These are phyloP conservation scores for Dinocampus coccinellae DNA, from an alignment of 2,888 invertebrate species.

Conservation along the genomic window DNA sequence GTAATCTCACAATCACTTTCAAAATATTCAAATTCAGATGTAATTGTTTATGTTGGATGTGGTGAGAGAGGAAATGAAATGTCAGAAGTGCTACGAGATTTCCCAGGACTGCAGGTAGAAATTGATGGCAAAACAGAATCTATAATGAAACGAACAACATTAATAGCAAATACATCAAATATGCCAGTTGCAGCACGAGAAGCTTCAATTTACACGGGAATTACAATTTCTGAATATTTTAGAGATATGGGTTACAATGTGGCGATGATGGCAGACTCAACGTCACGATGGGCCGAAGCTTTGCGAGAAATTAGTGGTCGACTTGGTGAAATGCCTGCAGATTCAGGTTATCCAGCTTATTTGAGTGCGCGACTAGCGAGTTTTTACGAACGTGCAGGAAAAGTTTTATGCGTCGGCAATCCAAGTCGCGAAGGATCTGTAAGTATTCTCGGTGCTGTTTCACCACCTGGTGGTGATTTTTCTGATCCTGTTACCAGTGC, in stretches of 20 bases:
- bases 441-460: slow-evolving; percentile 98
- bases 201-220: slow-evolving; percentile 98
- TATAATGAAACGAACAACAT: slow-evolving; percentile 80
- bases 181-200: slow-evolving; percentile 99
- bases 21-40: slow-evolving; percentile 81
- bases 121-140: slow-evolving; percentile 76
- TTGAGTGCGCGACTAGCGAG: slow-evolving; percentile 95
- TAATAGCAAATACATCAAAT: slow-evolving; percentile 82
- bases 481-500: slow-evolving; percentile 99
- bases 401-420: slow-evolving; percentile 94
- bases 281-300: slow-evolving; percentile 83
- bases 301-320: slow-evolving; percentile 94
- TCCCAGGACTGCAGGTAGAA: slow-evolving; percentile 78
- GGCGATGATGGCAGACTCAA: slow-evolving; percentile 86
- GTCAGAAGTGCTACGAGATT: slow-evolving; percentile 80
- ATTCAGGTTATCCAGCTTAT: slow-evolving; percentile 97
- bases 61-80: slow-evolving; percentile 83
- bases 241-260: slow-evolving; percentile 99
- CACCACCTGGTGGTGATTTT: slow-evolving; percentile 99
- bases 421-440: slow-evolving; percentile 97
- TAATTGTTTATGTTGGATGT: slow-evolving; percentile 82
- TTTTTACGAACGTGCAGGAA: slow-evolving; percentile 98
- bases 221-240: slow-evolving; percentile 98
- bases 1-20: slow-evolving; percentile 81
- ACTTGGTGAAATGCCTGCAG: slow-evolving; percentile 99